Base-by-base conservation (phyloP, 2,797 vertebrate species). In the Melanotaenia pygmaea region DNA sequence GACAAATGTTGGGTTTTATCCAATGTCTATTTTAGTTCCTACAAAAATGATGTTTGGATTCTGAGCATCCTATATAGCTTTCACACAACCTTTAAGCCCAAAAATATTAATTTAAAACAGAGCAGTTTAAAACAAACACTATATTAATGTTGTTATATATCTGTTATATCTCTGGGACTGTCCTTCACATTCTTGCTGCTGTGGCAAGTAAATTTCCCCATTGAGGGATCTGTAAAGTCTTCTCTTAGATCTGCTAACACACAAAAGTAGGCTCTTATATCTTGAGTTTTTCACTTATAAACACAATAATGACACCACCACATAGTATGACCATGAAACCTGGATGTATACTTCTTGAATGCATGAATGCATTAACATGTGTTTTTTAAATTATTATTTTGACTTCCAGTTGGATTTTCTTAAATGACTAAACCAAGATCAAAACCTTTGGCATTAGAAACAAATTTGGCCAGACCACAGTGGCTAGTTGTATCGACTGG, bases 381-480 rank as follows among this genome's bases (percentile, higher is more conserved):
- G 6, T 34, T 34, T 34, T 34, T 34, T 34, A 34, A 18, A 7
- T 45, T 45, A 18, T 9, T n/a, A 26, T 54, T 40, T 60, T 66
- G 43, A 68, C 34, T 66, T 69, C 56, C 80, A 80, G 87, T 89
- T 87, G 58, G 67, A 86, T 89, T 82, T 84, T 77, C 70, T 83
- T 74, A 80, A 81, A 88, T 87, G 74, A 83, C 74, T 72, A 77
- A 87, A 83, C 75, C 70, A 18, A 76, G 88, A 81, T 90, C 86
- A 84, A 82, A 91, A 87, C 79, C 79, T 83, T 81, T 84, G 81
- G 67, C 84, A 88, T 85, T 83, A 86, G 75, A 90, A 82, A 86
- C 79, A 56, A 81, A 87, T 90, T 85, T 71, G 74, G 73, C 60
- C 54, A 13, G 82, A 78, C 80, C 83, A 58, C 73, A 74, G 82